Base-by-base conservation (phyloP, 2,888 invertebrate genomes). In the Dorcus hopei region DNA sequence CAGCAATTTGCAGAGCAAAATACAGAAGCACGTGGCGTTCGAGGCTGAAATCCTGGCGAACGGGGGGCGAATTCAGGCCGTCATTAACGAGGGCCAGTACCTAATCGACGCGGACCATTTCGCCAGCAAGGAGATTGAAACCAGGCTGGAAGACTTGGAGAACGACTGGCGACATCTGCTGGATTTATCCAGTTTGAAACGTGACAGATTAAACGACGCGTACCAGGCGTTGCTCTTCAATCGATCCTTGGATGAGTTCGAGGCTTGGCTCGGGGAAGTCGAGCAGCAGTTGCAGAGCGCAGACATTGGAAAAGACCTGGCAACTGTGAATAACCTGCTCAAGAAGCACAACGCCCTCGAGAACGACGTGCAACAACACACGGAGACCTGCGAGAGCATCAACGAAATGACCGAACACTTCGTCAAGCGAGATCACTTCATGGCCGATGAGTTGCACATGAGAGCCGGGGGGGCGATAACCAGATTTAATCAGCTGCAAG, bases 1-100 rank as follows among this genome's bases (percentile, higher is more conserved):
- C 0, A 93, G 91, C n/a, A 98, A 98, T 79, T 83, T 99, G n/a
- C 94, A 96, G 74, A 92, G 91, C 70, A 97, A 97, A 80, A 92
- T 96, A 33, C 96, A 97, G 76, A 95, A 95, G 75, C 98, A 99
- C 73, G 86, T 90, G 0, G 95, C 96, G 0, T 98, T 98, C 76
- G 97, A 98, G 74, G 92, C 96, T 0, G 98, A 99, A 77, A 80
- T 99, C 33, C 84, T 88, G 7, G 95, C 96, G 16, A 97, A 96
- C 77, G 88, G 93, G 67, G 89, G 89, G 2, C 83, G 96, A 42
- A 88, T 97, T 0, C 90, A 90, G 59, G 87, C 89, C 41, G 91
- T 97, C 0, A 87, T 91, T 16, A 85, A 84, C 62, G 91, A 91
- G 71, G 94, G 93, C 0, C 89, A 89, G 68, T 82, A 85, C 9